Conservation (phyloP, 2,888 invertebrate species). For the Agrotis clavis region DNA sequence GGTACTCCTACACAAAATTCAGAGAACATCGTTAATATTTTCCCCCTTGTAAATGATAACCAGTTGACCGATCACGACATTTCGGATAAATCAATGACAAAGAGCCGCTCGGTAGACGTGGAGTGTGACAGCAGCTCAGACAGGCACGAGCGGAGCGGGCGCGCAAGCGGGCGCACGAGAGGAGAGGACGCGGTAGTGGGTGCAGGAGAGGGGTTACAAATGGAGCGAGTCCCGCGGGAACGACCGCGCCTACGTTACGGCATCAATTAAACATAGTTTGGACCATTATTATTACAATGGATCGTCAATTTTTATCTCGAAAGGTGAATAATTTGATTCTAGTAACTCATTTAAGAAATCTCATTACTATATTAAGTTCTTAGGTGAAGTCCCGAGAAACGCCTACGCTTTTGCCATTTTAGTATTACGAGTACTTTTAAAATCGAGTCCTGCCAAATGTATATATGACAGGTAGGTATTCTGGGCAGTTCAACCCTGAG, state of each 20-base stretch:
- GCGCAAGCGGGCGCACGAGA: slow-evolving; percentile 55
- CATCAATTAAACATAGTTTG: slow-evolving; percentile 65
- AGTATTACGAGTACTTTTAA: neutral
- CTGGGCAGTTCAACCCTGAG: slow-evolving; percentile 42
- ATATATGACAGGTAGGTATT: slow-evolving; percentile 17
- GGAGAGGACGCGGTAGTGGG: slow-evolving; percentile 50
- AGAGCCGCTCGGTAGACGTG: slow-evolving; percentile 69
- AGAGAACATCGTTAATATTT: slow-evolving; percentile 36
- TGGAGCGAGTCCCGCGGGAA: slow-evolving; percentile 77
- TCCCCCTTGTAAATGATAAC: slow-evolving; percentile 50
- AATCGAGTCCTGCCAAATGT: slow-evolving; percentile 11
- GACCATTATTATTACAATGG: slow-evolving; percentile 79
- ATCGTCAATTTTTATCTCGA: slow-evolving; percentile 65
- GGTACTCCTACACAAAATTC: neutral
- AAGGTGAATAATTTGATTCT: neutral
- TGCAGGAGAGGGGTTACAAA: slow-evolving; percentile 74
- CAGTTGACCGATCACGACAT: slow-evolving; percentile 73
- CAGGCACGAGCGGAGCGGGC: slow-evolving; percentile 58
- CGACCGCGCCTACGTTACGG: slow-evolving; percentile 63
- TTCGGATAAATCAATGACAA: slow-evolving; percentile 79
- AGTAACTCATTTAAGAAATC: too few species aligned
- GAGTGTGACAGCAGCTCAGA: slow-evolving; percentile 55
- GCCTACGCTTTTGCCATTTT: neutral
- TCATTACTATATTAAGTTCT: too few species aligned
- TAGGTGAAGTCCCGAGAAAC: too few species aligned